Base-by-base conservation (phyloP, 2,888 invertebrate species). In the Drosophila robusta region DNA sequence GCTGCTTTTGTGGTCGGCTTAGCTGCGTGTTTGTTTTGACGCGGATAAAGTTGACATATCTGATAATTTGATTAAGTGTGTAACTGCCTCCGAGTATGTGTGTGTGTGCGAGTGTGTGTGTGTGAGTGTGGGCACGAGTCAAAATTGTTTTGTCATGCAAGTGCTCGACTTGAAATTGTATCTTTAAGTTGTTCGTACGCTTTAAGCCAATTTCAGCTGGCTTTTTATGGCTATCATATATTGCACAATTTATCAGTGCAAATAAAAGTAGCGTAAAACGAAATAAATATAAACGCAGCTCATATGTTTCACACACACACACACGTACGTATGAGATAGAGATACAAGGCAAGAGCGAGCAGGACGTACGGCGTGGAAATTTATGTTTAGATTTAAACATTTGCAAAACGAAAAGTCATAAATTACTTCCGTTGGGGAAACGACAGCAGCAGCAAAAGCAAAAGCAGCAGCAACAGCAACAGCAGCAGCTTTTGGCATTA, bases 311-410 rank as follows among this genome's bases (percentile, higher is more conserved):
- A 41, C 61, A 63, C 64, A 68, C 44, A 70, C 18, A 61, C 41
- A 54, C 46, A 45, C 44, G 45, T 12, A 52, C 24, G 36, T 16
- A 61, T 42, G 62, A 65, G 61, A 75, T 65, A 71, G 60, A 75
- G 62, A 78, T 49, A 73, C 63, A 63, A 55, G 34, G 16, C 47
- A 54, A 47, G 65, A 56, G 56, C 47, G 45, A 60, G 45, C 24
- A 26, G 47, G 38, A 29, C 54, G 38, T n/a, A 16, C 47, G 60
- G 72, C 64, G 70, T 51, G 65, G 54, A 68, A 80, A 87, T 87
- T 87, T 87, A 89, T 89, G 89, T 71, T 89, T 85, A 85, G 89
- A 87, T 87, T 87, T 86, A 82, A 87, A 77, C 89, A 87, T 89
- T 87, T 85, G 83, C 89, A 78, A 89, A 87, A 78, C 87, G 86